phyloP scores from a whole-genome alignment of 2,113 vertebrate species.

The Spizaetus ornatus region DNA sequence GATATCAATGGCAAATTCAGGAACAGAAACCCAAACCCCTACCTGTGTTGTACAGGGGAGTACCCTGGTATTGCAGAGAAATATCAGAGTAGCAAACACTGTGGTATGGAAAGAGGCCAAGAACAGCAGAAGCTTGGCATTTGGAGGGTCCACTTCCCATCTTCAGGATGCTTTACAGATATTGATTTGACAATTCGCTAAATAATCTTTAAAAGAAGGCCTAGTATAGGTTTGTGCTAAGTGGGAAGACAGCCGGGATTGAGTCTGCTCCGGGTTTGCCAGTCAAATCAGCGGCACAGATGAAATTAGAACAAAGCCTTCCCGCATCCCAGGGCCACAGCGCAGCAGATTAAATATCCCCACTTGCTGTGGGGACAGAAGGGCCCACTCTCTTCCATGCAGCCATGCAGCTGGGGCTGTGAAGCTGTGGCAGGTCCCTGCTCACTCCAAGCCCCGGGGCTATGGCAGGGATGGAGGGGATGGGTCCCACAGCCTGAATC shows the following conservation, averaged over 20 bases:
- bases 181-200: not conserved
- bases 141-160: not conserved
- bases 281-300: not conserved
- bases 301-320: not conserved
- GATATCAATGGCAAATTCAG: not conserved
- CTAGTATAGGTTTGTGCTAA: not conserved
- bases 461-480: accelerated
- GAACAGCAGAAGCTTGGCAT: not conserved
- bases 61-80: not conserved
- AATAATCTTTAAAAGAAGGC: not conserved
- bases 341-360: not conserved
- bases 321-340: not conserved
- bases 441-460: accelerated
- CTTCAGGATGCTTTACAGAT: not conserved
- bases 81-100: not conserved
- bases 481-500: not conserved
- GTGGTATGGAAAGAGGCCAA: not conserved
- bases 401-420: not conserved
- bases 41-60: not conserved
- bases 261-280: not conserved
- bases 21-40: not conserved
- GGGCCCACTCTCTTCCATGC: not conserved
- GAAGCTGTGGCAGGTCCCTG: not conserved
- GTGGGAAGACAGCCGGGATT: not conserved
- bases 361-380: not conserved